phyloP scores from a whole-genome alignment of 92 coral and sea anemone genomes.

The Diadumene lineata region DNA sequence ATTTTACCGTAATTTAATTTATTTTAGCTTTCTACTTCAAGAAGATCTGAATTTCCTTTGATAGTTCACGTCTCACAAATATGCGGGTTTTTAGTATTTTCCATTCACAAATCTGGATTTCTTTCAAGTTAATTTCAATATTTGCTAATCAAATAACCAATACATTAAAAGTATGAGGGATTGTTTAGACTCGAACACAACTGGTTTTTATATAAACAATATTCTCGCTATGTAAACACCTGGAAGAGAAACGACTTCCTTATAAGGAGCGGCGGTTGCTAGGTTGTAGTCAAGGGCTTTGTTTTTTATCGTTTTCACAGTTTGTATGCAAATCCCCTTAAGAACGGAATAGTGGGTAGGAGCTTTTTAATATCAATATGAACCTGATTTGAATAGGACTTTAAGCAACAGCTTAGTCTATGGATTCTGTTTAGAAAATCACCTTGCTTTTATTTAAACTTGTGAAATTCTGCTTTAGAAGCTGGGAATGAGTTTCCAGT shows the following conservation, averaged over 20 bases:
- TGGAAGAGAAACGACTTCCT: background rate
- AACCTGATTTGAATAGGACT: too few species aligned
- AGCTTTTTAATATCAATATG: too few species aligned
- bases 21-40: too few species aligned
- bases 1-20: too few species aligned
- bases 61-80: too few species aligned
- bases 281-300: conserved; percentile 12
- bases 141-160: background rate
- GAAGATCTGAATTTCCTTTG: too few species aligned
- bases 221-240: background rate
- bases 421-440: too few species aligned
- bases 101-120: background rate
- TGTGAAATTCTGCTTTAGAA: too few species aligned
- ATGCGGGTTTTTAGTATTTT: too few species aligned
- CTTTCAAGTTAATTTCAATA: background rate
- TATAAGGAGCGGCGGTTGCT: conserved; percentile 34
- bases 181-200: background rate
- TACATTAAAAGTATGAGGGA: background rate
- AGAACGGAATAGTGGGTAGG: too few species aligned
- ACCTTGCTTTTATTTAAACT: background rate
- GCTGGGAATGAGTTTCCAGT: too few species aligned
- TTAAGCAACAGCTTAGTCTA: too few species aligned
- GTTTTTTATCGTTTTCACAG: conserved; percentile 6
- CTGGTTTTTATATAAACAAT: background rate
- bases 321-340: conserved; percentile 17